Evolutionary conservation across 1,140 invertebrate species (phyloP).

Genomic region (Lordiphosa stackelbergi): DNA sequence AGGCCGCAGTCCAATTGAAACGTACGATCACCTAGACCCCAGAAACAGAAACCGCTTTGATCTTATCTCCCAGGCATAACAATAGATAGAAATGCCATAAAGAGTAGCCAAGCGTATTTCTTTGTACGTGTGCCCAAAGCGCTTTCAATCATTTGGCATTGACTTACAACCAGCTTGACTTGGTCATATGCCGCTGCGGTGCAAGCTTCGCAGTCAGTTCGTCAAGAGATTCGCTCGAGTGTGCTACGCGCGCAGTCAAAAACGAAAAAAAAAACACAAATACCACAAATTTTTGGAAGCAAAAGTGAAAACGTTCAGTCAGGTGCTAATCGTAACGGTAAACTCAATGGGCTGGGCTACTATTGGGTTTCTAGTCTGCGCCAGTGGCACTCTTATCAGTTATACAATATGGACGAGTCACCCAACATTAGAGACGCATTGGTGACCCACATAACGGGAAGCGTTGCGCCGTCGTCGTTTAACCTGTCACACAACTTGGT

Average conservation of each 20-base stretch:
- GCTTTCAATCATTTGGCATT: slow-evolving; percentile 54
- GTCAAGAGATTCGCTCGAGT: slow-evolving; percentile 60
- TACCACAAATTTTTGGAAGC: slow-evolving; percentile 2
- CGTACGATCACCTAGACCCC: slow-evolving; percentile 10
- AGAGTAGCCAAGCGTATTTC: neutral
- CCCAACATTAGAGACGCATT: too few species aligned
- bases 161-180: slow-evolving; percentile 45
- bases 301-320: slow-evolving; percentile 62
- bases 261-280: slow-evolving; percentile 17
- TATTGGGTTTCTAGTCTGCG: slow-evolving; percentile 7
- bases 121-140: slow-evolving; percentile 14
- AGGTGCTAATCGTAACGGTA: slow-evolving; percentile 68
- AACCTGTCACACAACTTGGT: slow-evolving; percentile 38
- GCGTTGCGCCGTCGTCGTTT: slow-evolving; percentile 5
- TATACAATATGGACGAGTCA: slow-evolving; percentile 40
- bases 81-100: slow-evolving; percentile 8
- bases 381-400: slow-evolving; percentile 54
- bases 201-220: slow-evolving; percentile 47
- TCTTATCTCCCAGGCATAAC: slow-evolving; percentile 13
- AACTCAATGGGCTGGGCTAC: slow-evolving; percentile 16
- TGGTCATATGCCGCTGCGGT: slow-evolving; percentile 36
- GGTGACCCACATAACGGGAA: slow-evolving; percentile 40
- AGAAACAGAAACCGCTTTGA: slow-evolving; percentile 11
- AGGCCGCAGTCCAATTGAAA: slow-evolving; percentile 10
- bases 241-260: slow-evolving; percentile 41